Evolutionary conservation across 2,888 invertebrate genomes (phyloP).

Genomic region (Tromatobia lineatoria): DNA sequence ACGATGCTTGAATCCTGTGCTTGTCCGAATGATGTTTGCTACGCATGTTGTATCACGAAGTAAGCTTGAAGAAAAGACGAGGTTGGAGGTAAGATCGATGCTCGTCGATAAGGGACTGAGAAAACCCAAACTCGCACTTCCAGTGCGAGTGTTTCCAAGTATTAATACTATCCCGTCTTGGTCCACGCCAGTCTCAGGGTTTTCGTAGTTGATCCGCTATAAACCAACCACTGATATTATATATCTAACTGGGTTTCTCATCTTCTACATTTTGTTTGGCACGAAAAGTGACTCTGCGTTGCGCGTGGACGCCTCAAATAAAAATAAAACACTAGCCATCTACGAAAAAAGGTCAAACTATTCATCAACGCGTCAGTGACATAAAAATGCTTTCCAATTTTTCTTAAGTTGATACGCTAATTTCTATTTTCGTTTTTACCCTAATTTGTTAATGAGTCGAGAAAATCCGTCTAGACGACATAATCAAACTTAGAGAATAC

Average conservation of each 20-base stretch:
- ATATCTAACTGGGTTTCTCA: constrained; percentile 45
- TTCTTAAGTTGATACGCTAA: neutral
- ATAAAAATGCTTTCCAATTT: neutral
- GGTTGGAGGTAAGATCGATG: neutral
- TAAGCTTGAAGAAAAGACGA: constrained; percentile 34
- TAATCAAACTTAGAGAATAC: constrained; percentile 61
- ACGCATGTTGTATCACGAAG: constrained; percentile 24
- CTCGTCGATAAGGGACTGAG: constrained; percentile 11
- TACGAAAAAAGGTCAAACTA: constrained; percentile 1
- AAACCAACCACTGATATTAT: constrained; percentile 49
- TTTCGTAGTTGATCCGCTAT: constrained; percentile 23
- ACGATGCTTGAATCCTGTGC: neutral
- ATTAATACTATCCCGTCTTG: constrained; percentile 73
- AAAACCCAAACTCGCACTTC: constrained; percentile 24
- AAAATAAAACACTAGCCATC: neutral
- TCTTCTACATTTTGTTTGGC: constrained; percentile 33
- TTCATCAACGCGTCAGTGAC: neutral
- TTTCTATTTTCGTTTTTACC: neutral
- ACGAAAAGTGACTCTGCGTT: neutral
- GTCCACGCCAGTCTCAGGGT: constrained; percentile 40
- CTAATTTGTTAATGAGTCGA: constrained; percentile 28
- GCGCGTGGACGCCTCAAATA: neutral
- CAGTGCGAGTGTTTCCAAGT: constrained; percentile 70
- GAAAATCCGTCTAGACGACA: constrained; percentile 58
- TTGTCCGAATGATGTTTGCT: neutral